Base-by-base conservation (phyloP, 2,888 invertebrate genomes). In the Mimumesa dahlbomi region DNA sequence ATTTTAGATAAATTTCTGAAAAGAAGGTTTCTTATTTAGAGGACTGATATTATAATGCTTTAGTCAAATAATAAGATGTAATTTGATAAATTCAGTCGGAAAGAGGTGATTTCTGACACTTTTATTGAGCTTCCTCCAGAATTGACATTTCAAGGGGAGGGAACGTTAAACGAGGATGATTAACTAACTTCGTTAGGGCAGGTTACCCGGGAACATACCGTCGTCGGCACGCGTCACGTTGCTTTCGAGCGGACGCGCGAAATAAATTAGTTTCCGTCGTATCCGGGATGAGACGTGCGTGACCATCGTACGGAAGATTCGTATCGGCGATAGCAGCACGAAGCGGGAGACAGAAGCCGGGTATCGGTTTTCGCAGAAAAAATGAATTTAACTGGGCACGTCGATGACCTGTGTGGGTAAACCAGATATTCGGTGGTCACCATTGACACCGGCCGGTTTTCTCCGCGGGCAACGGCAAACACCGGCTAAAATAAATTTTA, bases 331-430 rank as follows among this genome's bases (percentile, higher is more conserved):
- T 59, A 22, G 54, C 34, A 14, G 43, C 56, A 69, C 64, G 64
- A 59, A 50, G 48, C 42, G 9, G 29, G 53, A 45, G n/a, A 53
- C 63, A n/a, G 57, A 67, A 43, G 4, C 4, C 59, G 62, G 21
- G 70, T 66, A 79, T 75, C 72, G 59, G 71, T 74, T 74, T 74
- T 74, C 53, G 62, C 71, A 70, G 75, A 72, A 75, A n/a, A 77
- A 78, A 73, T 76, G 68, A 78, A 76, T 79, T 76, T 65, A 73
- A 73, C 75, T 42, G 45, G 61, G 3, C 50, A 63, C 61, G 70
- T 63, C 76, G 63, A 71, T 49, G 61, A 66, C 73, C 74, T 68
- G 79, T 68, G 75, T 75, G 78, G 78, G 71, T 69, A 71, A 63
- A 68, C 69, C 71, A 69, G 71, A 71, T 57, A 69, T 71, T 70